A percentile compares a stretch with the other conserved stretches of the same genome.
These are phyloP conservation scores for Pseudoatta argentina DNA, from an alignment of 1,140 invertebrate genomes.

Conservation along the genomic window DNA sequence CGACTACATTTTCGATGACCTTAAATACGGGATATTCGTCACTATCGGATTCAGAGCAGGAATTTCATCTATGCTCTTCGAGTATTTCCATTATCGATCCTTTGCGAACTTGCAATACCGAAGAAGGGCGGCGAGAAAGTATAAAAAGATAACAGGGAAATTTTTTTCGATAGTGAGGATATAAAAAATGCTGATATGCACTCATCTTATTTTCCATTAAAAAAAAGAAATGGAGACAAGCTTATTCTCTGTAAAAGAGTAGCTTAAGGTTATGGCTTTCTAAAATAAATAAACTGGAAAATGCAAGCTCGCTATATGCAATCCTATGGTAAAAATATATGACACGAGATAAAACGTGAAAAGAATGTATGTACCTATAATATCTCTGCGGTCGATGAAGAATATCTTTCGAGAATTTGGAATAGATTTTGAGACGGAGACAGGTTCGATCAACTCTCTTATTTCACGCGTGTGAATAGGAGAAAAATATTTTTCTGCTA, in stretches of 20 bases:
- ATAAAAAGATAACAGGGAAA: slow-evolving; percentile 10
- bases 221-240: slow-evolving; percentile 3
- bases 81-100: slow-evolving; percentile 59
- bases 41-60: slow-evolving; percentile 51
- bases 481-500: slow-evolving; percentile 44
- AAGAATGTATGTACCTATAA: slow-evolving; percentile 16
- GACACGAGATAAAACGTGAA: slow-evolving; percentile 9
- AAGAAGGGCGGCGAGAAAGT: slow-evolving; percentile 15
- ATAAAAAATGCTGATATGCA: slow-evolving; percentile 30
- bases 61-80: slow-evolving; percentile 57
- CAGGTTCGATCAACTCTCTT: slow-evolving; percentile 14
- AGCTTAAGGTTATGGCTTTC: neutral
- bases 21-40: slow-evolving; percentile 53
- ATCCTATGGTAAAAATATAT: slow-evolving; percentile 16
- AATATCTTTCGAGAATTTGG: slow-evolving; percentile 8
- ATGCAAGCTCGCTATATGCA: neutral
- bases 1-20: slow-evolving; percentile 53
- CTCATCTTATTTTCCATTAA: slow-evolving; percentile 3
- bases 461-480: slow-evolving; percentile 15
- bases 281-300: slow-evolving; percentile 8
- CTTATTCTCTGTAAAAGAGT: neutral
- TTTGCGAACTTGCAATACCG: slow-evolving; percentile 29
- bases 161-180: slow-evolving; percentile 24
- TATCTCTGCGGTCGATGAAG: neutral
- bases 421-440: neutral